Evolutionary conservation across 2,888 invertebrate genomes (phyloP).

Genomic region (Drosophila nigritarsus): DNA sequence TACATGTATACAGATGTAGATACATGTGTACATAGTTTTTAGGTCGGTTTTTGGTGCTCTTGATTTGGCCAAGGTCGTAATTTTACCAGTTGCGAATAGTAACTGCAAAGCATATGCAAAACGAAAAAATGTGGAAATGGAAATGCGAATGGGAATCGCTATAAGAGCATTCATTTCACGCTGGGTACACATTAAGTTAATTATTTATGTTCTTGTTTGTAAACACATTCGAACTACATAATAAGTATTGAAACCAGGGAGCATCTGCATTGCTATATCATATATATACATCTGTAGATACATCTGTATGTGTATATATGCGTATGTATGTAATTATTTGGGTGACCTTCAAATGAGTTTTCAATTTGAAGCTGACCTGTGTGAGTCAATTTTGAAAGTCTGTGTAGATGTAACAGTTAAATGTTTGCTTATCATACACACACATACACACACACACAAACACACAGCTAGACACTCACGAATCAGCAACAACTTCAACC

Average conservation of each 20-base stretch:
- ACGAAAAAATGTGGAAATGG: neutral
- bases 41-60: neutral
- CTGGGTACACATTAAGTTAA: neutral
- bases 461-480: neutral
- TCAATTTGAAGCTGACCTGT: constrained; percentile 4
- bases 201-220: neutral
- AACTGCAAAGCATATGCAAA: neutral
- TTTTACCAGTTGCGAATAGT: constrained; percentile 7
- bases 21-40: neutral
- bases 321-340: neutral
- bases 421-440: constrained; percentile 19
- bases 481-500: neutral
- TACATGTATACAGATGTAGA: neutral
- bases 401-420: neutral
- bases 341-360: constrained; percentile 2
- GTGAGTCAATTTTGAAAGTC: neutral
- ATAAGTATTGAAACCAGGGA: neutral
- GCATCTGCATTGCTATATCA: neutral
- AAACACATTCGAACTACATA: neutral
- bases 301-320: neutral
- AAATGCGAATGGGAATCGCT: neutral
- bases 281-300: neutral
- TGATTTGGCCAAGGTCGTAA: constrained; percentile 4
- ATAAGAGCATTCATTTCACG: neutral
- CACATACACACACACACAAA: constrained; percentile 2